These are phyloP conservation scores for Chroicocephalus ridibundus DNA, from an alignment of 2,113 vertebrate genomes.

Conservation along the genomic window DNA sequence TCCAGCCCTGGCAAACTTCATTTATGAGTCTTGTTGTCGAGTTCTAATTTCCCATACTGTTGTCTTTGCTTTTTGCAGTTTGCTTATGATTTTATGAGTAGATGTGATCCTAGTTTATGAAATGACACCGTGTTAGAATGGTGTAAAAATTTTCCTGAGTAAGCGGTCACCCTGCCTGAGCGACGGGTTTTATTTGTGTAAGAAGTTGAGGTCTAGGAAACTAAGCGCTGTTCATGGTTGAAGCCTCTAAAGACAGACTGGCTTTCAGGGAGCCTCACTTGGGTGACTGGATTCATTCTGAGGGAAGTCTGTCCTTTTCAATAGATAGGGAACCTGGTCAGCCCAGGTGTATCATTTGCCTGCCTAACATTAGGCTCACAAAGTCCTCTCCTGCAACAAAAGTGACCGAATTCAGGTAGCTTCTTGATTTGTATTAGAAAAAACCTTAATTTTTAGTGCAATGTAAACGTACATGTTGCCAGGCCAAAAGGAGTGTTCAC, in stretches of 20 bases:
- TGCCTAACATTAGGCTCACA: not conserved
- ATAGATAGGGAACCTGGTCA: not conserved
- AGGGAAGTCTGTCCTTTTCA: not conserved
- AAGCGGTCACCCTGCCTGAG: not conserved
- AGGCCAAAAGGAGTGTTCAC: not conserved
- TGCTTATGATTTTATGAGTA: not conserved
- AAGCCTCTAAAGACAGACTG: not conserved
- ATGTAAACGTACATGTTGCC: not conserved
- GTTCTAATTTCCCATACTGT: not conserved
- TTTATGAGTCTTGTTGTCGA: not conserved
- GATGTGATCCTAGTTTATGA: not conserved
- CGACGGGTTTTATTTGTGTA: not conserved
- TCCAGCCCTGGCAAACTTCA: not conserved
- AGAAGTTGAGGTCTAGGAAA: not conserved
- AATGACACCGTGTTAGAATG: not conserved
- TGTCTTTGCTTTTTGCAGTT: not conserved
- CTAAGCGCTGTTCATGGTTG: accelerated
- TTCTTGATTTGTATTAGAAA: not conserved
- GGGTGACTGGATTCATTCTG: not conserved
- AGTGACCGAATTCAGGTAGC: not conserved
- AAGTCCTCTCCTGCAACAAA: not conserved
- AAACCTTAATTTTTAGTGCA: not conserved
- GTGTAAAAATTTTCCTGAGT: not conserved
- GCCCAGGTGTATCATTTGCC: not conserved
- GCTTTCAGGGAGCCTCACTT: not conserved